Percentiles rank a stretch among this genome's conserved stretches.
These are phyloP conservation scores for Nemotelus nigrinus DNA, from an alignment of 2,888 invertebrate species.

Conservation along the genomic window DNA sequence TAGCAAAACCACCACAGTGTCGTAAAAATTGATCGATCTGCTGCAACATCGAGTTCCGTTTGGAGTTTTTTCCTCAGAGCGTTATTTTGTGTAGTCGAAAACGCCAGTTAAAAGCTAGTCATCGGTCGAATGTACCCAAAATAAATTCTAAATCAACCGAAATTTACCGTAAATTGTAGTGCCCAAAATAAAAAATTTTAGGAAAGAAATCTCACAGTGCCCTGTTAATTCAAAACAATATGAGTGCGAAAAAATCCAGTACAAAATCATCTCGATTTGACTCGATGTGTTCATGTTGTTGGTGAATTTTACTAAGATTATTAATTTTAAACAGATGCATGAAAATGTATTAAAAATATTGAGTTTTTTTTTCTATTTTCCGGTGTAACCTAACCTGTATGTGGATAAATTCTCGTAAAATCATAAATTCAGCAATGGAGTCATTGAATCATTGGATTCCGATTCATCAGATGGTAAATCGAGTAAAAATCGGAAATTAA, in stretches of 20 bases:
- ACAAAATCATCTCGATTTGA: neutral
- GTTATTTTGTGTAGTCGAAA: too few relatives aligned
- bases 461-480: conserved; percentile 49
- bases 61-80: too few relatives aligned
- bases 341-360: conserved; percentile 4
- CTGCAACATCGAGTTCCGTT: neutral
- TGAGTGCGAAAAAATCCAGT: conserved; percentile 7
- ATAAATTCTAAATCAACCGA: too few relatives aligned
- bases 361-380: conserved; percentile 18
- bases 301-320: conserved; percentile 19
- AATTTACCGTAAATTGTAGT: too few relatives aligned
- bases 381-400: neutral
- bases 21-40: conserved; percentile 6
- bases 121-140: too few relatives aligned
- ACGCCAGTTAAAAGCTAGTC: too few relatives aligned
- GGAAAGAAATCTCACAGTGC: too few relatives aligned
- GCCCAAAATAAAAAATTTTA: too few relatives aligned
- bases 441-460: conserved; percentile 49
- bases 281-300: conserved; percentile 41
- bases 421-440: conserved; percentile 46
- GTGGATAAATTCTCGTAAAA: neutral
- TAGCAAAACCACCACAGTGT: conserved; percentile 1
- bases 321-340: conserved; percentile 19
- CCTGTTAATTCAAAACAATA: neutral
- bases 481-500: conserved; percentile 3